Base-by-base conservation (phyloP, 2,888 invertebrate genomes). In the Hirtodrosophila alboralis region DNA sequence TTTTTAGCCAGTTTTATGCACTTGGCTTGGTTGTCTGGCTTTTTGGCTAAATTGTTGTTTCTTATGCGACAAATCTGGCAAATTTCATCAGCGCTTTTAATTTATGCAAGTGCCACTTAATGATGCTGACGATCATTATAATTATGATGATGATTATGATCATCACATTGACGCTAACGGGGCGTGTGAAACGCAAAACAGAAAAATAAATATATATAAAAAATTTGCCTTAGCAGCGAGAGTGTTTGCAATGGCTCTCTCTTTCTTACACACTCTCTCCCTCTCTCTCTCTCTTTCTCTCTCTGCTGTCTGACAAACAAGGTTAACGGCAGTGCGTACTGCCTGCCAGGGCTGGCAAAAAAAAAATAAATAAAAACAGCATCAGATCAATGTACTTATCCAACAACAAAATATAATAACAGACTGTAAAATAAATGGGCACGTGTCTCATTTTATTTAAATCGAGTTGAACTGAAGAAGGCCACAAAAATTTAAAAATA, bases 41-140 rank as follows among this genome's bases (percentile, higher is more conserved):
- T n/a, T 43, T 36, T 28, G 40, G 34, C 28, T 5, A n/a, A n/a
- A n/a, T n/a, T n/a, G n/a, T n/a, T 3, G 34, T 38, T 54, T 66
- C 85, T 84, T 84, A 86, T 86, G 85, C 67, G 70, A 33, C 28
- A 40, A 38, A 61, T 67, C 72, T 75, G 62, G 53, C 52, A 53
- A 72, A 85, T 85, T 85, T 85, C 85, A 84, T 85, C 85, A 85
- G 83, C 83, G 31, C 52, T 78, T 84, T 86, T 86, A 84, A 86
- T 79, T 76, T 76, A 85, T 84, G 71, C 75, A 80, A 40, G 23
- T 12, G 28, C 4, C 18, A 38, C 21, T 26, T n/a, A 4, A 36
- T 13, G 18, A 58, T 31, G 5, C 28, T 13, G 23, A 52, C 23
- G 26, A 27, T 4, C 6, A 14, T 16, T 0, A 41, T 16, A 5